Evolutionary conservation across 2,888 invertebrate species (phyloP).

Genomic region (Listrodromus nycthemerus): DNA sequence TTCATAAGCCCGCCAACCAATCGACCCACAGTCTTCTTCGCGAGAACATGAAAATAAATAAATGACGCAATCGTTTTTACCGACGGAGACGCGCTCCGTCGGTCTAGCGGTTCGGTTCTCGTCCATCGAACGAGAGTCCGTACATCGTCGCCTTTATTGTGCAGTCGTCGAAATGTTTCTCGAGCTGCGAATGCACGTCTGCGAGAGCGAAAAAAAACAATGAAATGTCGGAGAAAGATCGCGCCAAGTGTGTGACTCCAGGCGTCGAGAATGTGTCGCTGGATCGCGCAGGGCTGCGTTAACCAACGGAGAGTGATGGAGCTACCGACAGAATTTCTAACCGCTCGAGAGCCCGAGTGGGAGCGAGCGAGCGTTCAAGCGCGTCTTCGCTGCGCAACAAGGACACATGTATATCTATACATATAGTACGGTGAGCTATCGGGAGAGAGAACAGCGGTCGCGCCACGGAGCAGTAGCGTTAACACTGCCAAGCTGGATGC

Average conservation of each 20-base stretch:
- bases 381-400: constrained; percentile 60
- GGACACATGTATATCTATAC: constrained; percentile 56
- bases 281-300: no score
- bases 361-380: constrained; percentile 22
- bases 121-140: no score
- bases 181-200: no score
- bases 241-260: no score
- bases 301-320: constrained; percentile 58
- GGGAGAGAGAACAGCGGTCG: constrained; percentile 61
- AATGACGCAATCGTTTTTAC: not conserved
- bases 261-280: no score
- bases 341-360: not conserved
- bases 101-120: not conserved
- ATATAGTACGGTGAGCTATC: constrained; percentile 47
- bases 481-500: constrained; percentile 52
- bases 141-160: no score
- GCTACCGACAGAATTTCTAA: constrained; percentile 16
- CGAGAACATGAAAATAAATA: not conserved
- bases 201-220: no score
- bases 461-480: constrained; percentile 50
- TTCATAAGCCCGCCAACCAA: not conserved
- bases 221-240: no score
- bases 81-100: not conserved
- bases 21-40: not conserved
- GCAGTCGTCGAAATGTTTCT: no score